A percentile compares a stretch with the other conserved stretches of the same genome.
Conservation (phyloP, 2,888 invertebrate genomes). For the Chloromyia formosa region DNA sequence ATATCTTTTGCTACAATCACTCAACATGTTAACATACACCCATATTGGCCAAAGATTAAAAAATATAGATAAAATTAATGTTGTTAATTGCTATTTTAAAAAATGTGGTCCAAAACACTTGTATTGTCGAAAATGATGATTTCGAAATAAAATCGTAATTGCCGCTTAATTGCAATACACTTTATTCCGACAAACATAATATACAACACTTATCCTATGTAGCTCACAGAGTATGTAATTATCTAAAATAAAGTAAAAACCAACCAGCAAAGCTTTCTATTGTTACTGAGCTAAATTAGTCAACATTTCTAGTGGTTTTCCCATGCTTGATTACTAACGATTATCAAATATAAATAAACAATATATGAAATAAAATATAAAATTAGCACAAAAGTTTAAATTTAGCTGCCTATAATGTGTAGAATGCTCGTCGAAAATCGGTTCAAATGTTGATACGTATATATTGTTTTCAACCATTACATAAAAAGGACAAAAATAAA, state of each 20-base stretch:
- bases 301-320: neutral
- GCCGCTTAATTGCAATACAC: no score
- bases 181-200: no score
- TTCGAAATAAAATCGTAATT: no score
- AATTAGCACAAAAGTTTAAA: constrained; percentile 31
- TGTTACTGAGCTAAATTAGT: neutral
- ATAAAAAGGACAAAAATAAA: no score
- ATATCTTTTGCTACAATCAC: constrained; percentile 7
- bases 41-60: neutral
- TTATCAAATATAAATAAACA: neutral
- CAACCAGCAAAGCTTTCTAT: no score
- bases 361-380: neutral
- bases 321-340: neutral
- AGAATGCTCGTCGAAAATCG: neutral
- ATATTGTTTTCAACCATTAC: neutral
- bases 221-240: no score
- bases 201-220: no score
- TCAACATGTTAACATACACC: no score
- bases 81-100: neutral
- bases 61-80: neutral
- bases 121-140: no score
- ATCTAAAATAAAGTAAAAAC: no score
- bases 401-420: constrained; percentile 34
- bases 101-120: neutral
- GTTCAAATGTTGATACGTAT: neutral